A percentile compares a stretch with the other conserved stretches of the same genome.
Evolutionary conservation across 2,113 vertebrate genomes (phyloP).

Genomic region (Sinocyclocheilus maitianheensis): DNA sequence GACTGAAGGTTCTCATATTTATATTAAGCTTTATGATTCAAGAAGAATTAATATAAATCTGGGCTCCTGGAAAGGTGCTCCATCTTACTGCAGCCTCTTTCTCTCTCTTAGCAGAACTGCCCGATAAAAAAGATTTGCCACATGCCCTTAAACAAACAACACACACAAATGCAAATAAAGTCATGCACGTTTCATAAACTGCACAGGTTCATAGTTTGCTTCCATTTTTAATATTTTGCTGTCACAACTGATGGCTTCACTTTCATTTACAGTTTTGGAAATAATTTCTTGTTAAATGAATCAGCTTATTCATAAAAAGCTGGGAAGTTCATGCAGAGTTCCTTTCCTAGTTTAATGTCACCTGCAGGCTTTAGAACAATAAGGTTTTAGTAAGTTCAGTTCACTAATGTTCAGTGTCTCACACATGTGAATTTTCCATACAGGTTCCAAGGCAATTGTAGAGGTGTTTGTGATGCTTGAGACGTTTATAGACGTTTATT

Average conservation of each 20-base stretch:
- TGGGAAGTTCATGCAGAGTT: conserved; percentile 27
- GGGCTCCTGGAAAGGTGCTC: conserved; percentile 1
- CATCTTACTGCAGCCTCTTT: not conserved
- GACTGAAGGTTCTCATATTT: conserved; percentile 23
- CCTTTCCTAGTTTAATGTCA: conserved; percentile 18
- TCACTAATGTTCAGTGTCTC: not conserved
- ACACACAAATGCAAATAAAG: conserved; percentile 6
- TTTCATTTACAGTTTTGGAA: conserved; percentile 12
- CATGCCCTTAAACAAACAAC: not conserved
- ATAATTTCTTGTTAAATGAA: not conserved
- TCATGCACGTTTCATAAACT: conserved; percentile 3
- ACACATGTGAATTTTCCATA: not conserved
- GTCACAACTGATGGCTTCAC: not conserved
- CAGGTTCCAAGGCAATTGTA: not conserved
- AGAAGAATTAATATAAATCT: conserved; percentile 35
- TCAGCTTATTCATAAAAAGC: not conserved
- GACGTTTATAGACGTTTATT: too few relatives aligned
- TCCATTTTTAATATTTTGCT: not conserved
- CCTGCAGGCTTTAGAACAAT: conserved; percentile 27
- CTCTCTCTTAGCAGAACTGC: conserved; percentile 22
- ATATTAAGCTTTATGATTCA: conserved; percentile 30
- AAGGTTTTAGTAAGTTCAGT: conserved; percentile 1
- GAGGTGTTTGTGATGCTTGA: not conserved
- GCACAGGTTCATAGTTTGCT: not conserved
- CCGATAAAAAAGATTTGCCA: not conserved